These are phyloP conservation scores for Drosophila percnosoma DNA, from an alignment of 2,888 invertebrate species.

Conservation along the genomic window DNA sequence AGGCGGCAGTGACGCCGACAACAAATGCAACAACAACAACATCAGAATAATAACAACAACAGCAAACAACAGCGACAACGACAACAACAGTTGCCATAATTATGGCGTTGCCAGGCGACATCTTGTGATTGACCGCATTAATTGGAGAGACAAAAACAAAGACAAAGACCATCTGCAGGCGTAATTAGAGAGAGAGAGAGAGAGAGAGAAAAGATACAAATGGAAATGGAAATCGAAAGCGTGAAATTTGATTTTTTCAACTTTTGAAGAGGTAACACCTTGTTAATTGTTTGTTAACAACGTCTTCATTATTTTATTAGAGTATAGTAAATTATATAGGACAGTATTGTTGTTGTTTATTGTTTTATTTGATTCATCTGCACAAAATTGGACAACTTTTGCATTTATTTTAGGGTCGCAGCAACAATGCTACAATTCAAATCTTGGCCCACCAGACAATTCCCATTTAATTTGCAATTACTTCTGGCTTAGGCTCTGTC, in stretches of 20 bases:
- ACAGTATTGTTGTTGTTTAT: neutral
- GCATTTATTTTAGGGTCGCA: neutral
- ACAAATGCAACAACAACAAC: conserved; percentile 32
- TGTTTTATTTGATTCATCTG: neutral
- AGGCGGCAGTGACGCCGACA: conserved; percentile 49
- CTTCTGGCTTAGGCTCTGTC: conserved; percentile 52
- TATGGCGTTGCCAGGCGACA: conserved; percentile 55
- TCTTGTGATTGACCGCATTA: conserved; percentile 77
- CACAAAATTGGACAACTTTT: neutral
- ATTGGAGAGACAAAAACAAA: conserved; percentile 28
- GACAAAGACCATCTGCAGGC: conserved; percentile 16
- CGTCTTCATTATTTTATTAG: neutral
- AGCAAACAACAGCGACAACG: neutral
- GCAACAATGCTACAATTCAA: neutral
- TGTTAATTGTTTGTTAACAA: neutral
- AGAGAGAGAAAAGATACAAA: neutral
- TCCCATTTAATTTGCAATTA: conserved; percentile 71
- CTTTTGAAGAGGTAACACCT: neutral
- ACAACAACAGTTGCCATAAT: conserved; percentile 48
- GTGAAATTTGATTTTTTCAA: neutral
- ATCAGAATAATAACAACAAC: conserved; percentile 1
- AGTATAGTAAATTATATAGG: neutral
- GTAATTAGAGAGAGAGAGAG: conserved; percentile 11
- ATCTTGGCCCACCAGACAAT: conserved; percentile 8
- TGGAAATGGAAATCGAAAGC: neutral